These are phyloP conservation scores for Gnatocerus cornutus DNA, from an alignment of 2,888 invertebrate genomes.

Conservation along the genomic window DNA sequence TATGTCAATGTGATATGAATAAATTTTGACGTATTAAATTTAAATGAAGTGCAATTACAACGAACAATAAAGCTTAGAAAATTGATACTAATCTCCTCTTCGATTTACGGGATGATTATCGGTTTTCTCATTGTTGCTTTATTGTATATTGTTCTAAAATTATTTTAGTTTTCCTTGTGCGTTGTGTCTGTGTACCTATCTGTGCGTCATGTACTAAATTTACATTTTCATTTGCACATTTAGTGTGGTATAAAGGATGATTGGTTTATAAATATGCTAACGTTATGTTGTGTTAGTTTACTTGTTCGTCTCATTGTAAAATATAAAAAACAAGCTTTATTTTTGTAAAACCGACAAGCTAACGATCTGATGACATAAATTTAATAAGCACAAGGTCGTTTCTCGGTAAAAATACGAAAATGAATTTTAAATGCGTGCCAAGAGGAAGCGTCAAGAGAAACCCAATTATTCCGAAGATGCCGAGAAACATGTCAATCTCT, in stretches of 20 bases:
- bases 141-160: too few relatives aligned
- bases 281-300: not conserved
- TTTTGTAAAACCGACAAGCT: not conserved
- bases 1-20: constrained; percentile 34
- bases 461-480: constrained; percentile 8
- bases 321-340: not conserved
- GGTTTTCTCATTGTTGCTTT: not conserved
- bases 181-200: too few relatives aligned
- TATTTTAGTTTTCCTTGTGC: too few relatives aligned
- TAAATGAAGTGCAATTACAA: constrained; percentile 1
- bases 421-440: constrained; percentile 16
- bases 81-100: not conserved
- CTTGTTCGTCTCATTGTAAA: too few relatives aligned
- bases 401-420: constrained; percentile 11
- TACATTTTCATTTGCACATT: too few relatives aligned
- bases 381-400: constrained; percentile 12
- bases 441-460: constrained; percentile 14
- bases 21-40: constrained; percentile 14
- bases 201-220: too few relatives aligned
- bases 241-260: too few relatives aligned
- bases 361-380: constrained; percentile 3
- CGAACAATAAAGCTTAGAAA: not conserved
- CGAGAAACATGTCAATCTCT: not conserved
- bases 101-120: not conserved
- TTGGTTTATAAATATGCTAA: too few relatives aligned